Evolutionary conservation across 2,888 invertebrate species (phyloP).

Genomic region (Heliconius cydno): DNA sequence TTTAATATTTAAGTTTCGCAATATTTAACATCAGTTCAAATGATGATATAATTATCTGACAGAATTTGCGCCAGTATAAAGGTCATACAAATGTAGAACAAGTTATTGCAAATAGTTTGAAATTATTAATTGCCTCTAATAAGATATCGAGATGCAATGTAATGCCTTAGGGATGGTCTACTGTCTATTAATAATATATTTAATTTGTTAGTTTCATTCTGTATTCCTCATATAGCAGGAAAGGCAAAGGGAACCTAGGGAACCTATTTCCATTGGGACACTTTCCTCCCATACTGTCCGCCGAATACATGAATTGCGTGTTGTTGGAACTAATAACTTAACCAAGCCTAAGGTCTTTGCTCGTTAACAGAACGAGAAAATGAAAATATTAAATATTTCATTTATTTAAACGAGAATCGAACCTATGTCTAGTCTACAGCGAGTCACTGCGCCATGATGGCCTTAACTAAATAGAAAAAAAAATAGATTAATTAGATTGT

Average conservation of each 20-base stretch:
- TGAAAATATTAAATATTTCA: not conserved
- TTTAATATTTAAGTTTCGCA: not conserved
- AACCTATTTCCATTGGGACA: not conserved
- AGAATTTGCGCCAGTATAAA: constrained; percentile 24
- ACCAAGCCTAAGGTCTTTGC: too few relatives aligned
- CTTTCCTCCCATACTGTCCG: not conserved
- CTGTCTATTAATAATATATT: not conserved
- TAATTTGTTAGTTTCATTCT: not conserved
- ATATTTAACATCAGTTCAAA: constrained; percentile 8
- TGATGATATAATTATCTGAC: constrained; percentile 36
- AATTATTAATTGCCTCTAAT: constrained; percentile 31
- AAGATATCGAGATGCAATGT: constrained; percentile 23
- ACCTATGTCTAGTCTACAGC: not conserved
- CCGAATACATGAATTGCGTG: too few relatives aligned
- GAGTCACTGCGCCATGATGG: not conserved
- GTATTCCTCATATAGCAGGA: not conserved
- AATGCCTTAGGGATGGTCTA: not conserved
- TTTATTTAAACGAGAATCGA: not conserved
- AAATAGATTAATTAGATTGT: not conserved
- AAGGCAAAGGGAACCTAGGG: not conserved
- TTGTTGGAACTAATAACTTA: too few relatives aligned
- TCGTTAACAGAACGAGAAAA: not conserved
- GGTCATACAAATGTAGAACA: constrained; percentile 34
- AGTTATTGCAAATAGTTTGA: constrained; percentile 21
- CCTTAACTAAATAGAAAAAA: not conserved